Evolutionary conservation across 2,113 vertebrate species (phyloP), one percentile per base, ranked within the genome.

Genomic region (Chitala chitala): DNA sequence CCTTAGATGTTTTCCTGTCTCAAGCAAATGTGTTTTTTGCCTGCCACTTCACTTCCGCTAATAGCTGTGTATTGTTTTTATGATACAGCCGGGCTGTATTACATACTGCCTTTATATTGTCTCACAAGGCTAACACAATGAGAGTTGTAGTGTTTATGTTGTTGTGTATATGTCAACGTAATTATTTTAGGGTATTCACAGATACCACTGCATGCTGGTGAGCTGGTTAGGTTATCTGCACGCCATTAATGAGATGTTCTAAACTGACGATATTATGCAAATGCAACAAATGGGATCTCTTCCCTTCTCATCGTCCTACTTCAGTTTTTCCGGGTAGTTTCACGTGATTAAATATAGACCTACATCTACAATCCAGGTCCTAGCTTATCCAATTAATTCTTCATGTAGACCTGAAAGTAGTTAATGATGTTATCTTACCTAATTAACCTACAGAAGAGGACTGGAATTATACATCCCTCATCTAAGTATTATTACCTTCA

Each of bases 351-450:
- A 87, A 89, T 88, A 87, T 86, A 87, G 87, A 86, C 86, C 78
- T 84, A 84, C 88, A 89, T 87, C 81, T 85, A 80, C 82, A 59
- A 69, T 78, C 74, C 74, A 48, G 74, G 73, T 53, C 75, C 55
- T 44, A 82, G 86, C 80, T 87, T 85, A 86, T 89, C 88, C 90
- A 89, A 90, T 92, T 92, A 90, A 90, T 90, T 90, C 81, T 86
- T 80, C 36, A 73, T 78, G 82, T 85, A 85, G 86, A 83, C 86
- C 86, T 84, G 84, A 90, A 86, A 87, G 86, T 86, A 87, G 86
- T 87, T 91, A 91, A 92, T 91, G 87, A 90, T 91, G 90, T 92
- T 92, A 92, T 92, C 88, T 90, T 91, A 89, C 88, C 90, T 90
- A 91, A 92, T 92, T 90, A 91, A 92, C 90, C 90, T 92, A 88